These are phyloP conservation scores for Lepidurus arcticus DNA, from an alignment of 1,140 invertebrate genomes.

Conservation along the genomic window DNA sequence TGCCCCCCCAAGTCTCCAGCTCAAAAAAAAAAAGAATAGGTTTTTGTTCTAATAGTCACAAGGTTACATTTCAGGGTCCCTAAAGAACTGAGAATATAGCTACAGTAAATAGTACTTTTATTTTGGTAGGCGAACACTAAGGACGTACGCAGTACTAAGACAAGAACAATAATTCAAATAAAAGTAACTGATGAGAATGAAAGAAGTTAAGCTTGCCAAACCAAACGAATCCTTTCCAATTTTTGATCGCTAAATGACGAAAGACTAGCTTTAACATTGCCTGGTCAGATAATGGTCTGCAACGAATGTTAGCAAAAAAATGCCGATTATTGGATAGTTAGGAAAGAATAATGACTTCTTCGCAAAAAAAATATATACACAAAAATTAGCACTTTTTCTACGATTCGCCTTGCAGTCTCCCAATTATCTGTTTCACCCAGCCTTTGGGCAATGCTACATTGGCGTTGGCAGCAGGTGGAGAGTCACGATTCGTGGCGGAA, in stretches of 20 bases:
- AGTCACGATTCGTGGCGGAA: constrained; percentile 35
- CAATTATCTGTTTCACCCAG: constrained; percentile 51
- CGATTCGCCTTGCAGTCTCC: constrained; percentile 46
- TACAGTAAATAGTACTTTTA: background rate
- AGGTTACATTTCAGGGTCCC: background rate
- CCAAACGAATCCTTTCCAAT: background rate
- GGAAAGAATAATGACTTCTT: background rate
- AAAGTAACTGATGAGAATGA: background rate
- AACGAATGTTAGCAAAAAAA: background rate
- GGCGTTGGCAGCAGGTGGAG: constrained; percentile 37
- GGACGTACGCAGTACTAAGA: background rate
- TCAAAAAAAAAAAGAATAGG: too few species aligned
- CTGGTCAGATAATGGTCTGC: background rate
- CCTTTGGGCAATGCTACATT: constrained; percentile 43
- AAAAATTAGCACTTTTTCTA: background rate
- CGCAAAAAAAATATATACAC: background rate
- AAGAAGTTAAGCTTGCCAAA: background rate
- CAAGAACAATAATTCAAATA: background rate
- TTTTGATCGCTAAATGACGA: constrained; percentile 19
- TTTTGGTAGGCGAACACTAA: constrained; percentile 5
- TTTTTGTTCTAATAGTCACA: too few species aligned
- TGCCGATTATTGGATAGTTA: background rate
- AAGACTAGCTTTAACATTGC: constrained; percentile 17
- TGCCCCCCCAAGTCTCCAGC: too few species aligned
- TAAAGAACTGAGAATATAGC: background rate